These are phyloP conservation scores for Aurelia aurita complex sp. Pacific DNA, from an alignment of 30 jellyfish, hydroid and myxozoan genomes.

Conservation along the genomic window DNA sequence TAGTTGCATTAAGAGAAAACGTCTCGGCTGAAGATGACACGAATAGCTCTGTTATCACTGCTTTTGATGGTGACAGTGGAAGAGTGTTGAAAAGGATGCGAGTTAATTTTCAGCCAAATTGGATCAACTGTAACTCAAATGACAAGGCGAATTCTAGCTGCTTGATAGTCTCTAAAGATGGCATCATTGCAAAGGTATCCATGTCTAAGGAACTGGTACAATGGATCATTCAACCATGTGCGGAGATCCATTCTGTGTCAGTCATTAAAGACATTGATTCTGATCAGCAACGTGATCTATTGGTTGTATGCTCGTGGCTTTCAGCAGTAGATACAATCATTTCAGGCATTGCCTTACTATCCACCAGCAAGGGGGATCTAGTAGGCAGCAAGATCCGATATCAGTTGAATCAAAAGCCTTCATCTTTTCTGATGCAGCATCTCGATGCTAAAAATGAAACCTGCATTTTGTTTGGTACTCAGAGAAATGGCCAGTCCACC, in stretches of 20 bases:
- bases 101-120: slow-evolving; percentile 21
- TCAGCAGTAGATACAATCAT: slow-evolving; percentile 24
- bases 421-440: slow-evolving; percentile 63
- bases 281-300: slow-evolving; percentile 22
- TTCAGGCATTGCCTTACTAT: slow-evolving; percentile 55
- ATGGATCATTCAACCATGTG: slow-evolving; percentile 39
- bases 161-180: slow-evolving; percentile 18
- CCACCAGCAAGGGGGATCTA: slow-evolving; percentile 39
- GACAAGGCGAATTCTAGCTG: slow-evolving; percentile 34
- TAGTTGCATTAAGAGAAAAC: slow-evolving; percentile 12
- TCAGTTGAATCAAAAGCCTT: slow-evolving; percentile 48
- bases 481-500: slow-evolving; percentile 32
- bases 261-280: slow-evolving; percentile 27
- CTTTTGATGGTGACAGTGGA: slow-evolving; percentile 48
- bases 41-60: slow-evolving; percentile 20
- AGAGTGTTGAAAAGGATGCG: slow-evolving; percentile 11
- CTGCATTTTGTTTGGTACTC: slow-evolving; percentile 52
- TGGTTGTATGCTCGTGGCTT: slow-evolving; percentile 53
- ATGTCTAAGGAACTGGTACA: slow-evolving; percentile 7
- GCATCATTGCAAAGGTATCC: slow-evolving; percentile 22
- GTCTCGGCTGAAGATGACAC: background rate
- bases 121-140: slow-evolving; percentile 8
- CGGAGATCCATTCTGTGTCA: slow-evolving; percentile 35
- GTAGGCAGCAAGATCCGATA: slow-evolving; percentile 62
- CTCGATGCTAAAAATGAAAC: slow-evolving; percentile 40